A percentile compares a stretch with the other conserved stretches of the same genome.
Evolutionary conservation across 2,113 vertebrate genomes (phyloP).

Genomic region (Sebastes schlegelii): DNA sequence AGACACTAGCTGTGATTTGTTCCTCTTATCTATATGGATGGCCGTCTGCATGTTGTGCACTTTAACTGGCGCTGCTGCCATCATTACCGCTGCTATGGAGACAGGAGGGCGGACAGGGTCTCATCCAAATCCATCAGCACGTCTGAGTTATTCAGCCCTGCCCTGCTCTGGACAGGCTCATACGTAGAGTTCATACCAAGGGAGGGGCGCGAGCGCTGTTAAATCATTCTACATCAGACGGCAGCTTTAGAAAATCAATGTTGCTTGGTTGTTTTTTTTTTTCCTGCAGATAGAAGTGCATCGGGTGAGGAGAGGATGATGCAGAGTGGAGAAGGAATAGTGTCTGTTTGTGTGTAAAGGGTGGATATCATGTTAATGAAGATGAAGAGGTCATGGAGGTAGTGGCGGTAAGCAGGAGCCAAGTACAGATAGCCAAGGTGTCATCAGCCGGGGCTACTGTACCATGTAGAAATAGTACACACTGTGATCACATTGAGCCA

Average conservation of each 20-base stretch:
- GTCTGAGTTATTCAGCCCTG: constrained; percentile 77
- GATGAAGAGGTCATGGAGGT: constrained; percentile 45
- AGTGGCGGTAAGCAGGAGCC: constrained; percentile 31
- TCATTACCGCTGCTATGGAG: constrained; percentile 80
- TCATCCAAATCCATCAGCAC: constrained; percentile 78
- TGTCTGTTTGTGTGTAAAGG: constrained; percentile 36
- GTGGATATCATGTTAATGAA: constrained; percentile 62
- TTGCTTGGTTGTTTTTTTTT: constrained; percentile 2
- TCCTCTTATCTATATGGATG: constrained; percentile 80
- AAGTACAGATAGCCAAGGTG: constrained; percentile 23
- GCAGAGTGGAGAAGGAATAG: constrained; percentile 27
- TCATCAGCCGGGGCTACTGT: constrained; percentile 21
- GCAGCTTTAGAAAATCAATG: constrained; percentile 75
- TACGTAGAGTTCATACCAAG: constrained; percentile 59
- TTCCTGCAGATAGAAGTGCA: constrained; percentile 43
- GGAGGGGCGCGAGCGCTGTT: constrained; percentile 51
- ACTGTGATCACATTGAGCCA: constrained; percentile 35
- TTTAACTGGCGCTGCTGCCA: constrained; percentile 77
- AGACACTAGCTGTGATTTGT: constrained; percentile 78
- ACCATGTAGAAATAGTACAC: constrained; percentile 34
- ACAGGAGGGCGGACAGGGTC: constrained; percentile 75
- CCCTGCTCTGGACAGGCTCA: constrained; percentile 63
- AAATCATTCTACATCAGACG: constrained; percentile 71
- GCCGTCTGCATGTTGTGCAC: constrained; percentile 69
- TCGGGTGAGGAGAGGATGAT: constrained; percentile 34